A percentile compares a stretch with the other conserved stretches of the same genome.
Evolutionary conservation across 2,888 invertebrate species (phyloP).

Genomic region (Zeuzera pyrina): DNA sequence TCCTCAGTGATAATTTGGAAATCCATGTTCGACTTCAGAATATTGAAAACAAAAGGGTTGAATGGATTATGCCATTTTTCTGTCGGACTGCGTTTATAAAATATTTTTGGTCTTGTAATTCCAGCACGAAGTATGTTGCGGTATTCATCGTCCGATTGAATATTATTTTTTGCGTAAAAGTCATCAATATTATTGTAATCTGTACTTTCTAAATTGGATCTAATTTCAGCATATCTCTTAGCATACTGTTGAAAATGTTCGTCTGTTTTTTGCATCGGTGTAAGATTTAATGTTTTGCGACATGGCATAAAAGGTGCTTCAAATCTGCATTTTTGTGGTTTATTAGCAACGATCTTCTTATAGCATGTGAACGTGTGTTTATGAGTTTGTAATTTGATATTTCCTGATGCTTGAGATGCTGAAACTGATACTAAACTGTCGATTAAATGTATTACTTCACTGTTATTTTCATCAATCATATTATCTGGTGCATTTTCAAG

Average conservation of each 20-base stretch:
- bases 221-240: slow-evolving; percentile 16
- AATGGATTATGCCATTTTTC: slow-evolving; percentile 42
- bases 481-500: slow-evolving; percentile 28
- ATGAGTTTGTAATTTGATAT: slow-evolving; percentile 24
- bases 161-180: slow-evolving; percentile 23
- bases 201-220: slow-evolving; percentile 23
- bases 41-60: slow-evolving; percentile 34
- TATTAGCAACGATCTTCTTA: slow-evolving; percentile 21
- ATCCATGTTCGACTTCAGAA: slow-evolving; percentile 34
- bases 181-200: slow-evolving; percentile 23
- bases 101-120: slow-evolving; percentile 30
- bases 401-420: slow-evolving; percentile 22
- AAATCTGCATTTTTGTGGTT: slow-evolving; percentile 24
- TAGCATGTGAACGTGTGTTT: slow-evolving; percentile 28
- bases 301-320: slow-evolving; percentile 29
- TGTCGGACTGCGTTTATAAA: slow-evolving; percentile 25
- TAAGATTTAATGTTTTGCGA: slow-evolving; percentile 17
- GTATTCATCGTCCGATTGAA: slow-evolving; percentile 25
- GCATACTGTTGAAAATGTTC: slow-evolving; percentile 17
- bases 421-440: slow-evolving; percentile 25
- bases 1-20: slow-evolving; percentile 39
- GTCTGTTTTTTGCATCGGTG: slow-evolving; percentile 25
- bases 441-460: slow-evolving; percentile 18
- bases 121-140: slow-evolving; percentile 23
- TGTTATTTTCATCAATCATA: slow-evolving; percentile 15